Percentiles rank a stretch among this genome's conserved stretches.
Evolutionary conservation across 2,113 vertebrate genomes (phyloP).

Genomic region (Genyomyrus donnyi): DNA sequence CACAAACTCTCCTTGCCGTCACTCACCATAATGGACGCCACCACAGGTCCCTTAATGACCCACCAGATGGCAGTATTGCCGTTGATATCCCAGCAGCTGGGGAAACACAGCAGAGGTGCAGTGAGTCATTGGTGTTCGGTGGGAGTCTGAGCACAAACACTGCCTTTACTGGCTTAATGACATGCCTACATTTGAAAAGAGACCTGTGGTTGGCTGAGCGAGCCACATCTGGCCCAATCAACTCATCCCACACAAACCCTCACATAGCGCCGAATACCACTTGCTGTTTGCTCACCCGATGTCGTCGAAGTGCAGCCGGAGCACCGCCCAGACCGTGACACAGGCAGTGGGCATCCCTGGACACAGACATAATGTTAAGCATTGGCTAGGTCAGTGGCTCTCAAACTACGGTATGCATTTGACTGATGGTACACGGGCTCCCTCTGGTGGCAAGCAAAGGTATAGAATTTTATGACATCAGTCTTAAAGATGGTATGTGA

Average conservation of each 20-base stretch:
- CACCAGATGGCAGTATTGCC: conserved; percentile 94
- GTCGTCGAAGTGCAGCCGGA: conserved; percentile 86
- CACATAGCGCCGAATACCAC: background rate
- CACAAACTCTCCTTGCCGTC: background rate
- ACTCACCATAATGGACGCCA: conserved; percentile 93
- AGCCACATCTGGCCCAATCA: background rate
- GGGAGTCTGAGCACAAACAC: background rate
- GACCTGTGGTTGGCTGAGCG: background rate
- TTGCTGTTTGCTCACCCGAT: conserved; percentile 60
- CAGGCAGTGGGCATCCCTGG: conserved; percentile 91
- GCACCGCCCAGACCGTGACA: conserved; percentile 86
- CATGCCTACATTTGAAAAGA: background rate
- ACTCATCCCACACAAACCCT: background rate
- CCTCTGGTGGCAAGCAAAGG: background rate
- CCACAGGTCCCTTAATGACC: conserved; percentile 96
- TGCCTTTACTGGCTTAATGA: background rate
- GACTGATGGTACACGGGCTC: background rate
- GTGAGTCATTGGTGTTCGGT: background rate
- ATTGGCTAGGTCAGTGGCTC: background rate
- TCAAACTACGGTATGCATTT: background rate
- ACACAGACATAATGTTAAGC: background rate
- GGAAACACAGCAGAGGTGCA: background rate
- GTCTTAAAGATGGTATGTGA: background rate
- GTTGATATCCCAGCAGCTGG: conserved; percentile 96
- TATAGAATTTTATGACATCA: background rate